Evolutionary conservation across 2,888 invertebrate genomes (phyloP).

Genomic region (Argyresthia albistria): DNA sequence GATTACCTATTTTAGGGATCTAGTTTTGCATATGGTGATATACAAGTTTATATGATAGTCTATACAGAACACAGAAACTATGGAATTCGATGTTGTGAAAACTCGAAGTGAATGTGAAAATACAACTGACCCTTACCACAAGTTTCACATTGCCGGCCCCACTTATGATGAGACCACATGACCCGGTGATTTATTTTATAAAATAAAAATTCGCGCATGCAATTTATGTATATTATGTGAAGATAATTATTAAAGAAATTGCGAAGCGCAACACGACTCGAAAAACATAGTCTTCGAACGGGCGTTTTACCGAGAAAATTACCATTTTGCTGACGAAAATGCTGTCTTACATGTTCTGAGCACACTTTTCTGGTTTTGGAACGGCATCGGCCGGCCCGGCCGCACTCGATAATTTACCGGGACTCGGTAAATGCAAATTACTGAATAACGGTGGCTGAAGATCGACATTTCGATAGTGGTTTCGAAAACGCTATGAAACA

Average conservation of each 20-base stretch:
- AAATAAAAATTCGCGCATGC: conserved; percentile 12
- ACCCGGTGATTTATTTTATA: conserved; percentile 2
- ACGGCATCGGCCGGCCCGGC: conserved; percentile 13
- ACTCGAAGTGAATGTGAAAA: no score
- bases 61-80: no score
- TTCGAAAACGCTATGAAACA: conserved; percentile 19
- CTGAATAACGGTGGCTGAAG: conserved; percentile 34
- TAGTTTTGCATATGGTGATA: no score
- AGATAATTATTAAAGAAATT: conserved; percentile 54
- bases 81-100: not conserved
- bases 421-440: conserved; percentile 47
- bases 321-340: conserved; percentile 42
- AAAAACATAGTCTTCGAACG: conserved; percentile 26
- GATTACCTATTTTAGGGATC: no score
- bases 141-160: not conserved
- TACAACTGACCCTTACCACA: not conserved
- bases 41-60: no score
- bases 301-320: conserved; percentile 39
- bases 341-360: conserved; percentile 22
- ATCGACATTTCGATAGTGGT: conserved; percentile 35
- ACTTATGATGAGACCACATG: conserved; percentile 1
- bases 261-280: conserved; percentile 29
- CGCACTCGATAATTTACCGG: conserved; percentile 41
- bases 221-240: conserved; percentile 26
- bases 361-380: conserved; percentile 28